phyloP scores from a whole-genome alignment of 2,113 vertebrate genomes.

The Heloderma charlesbogerti region DNA sequence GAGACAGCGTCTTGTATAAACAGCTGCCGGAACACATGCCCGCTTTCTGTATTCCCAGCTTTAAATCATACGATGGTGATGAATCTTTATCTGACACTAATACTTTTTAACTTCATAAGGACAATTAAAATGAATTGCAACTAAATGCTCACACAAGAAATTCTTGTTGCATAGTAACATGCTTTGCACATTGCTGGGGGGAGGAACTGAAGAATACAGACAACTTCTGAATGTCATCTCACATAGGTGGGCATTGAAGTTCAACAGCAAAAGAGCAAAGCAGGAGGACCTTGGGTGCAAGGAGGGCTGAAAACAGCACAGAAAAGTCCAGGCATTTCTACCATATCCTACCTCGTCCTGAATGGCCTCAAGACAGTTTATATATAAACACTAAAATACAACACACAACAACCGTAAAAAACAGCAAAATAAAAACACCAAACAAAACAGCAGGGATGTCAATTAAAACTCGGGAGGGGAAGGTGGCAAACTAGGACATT shows the following conservation, averaged over 20 bases:
- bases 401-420: neutral
- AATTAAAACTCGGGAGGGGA: neutral
- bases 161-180: conserved; percentile 60
- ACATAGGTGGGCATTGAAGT: neutral
- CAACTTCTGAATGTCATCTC: neutral
- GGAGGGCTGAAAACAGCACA: neutral
- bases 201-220: neutral
- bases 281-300: neutral
- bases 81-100: conserved; percentile 84
- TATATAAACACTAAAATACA: neutral
- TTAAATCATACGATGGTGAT: conserved; percentile 77
- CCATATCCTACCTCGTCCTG: neutral
- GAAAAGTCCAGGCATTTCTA: neutral
- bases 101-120: conserved; percentile 84
- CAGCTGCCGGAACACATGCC: conserved; percentile 84
- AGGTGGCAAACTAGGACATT: neutral
- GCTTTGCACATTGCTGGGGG: neutral
- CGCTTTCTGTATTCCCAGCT: conserved; percentile 74
- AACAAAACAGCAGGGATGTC: too few species aligned
- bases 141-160: conserved; percentile 80
- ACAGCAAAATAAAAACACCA: neutral
- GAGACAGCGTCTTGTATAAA: conserved; percentile 80
- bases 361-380: neutral
- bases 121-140: conserved; percentile 86
- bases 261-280: neutral